Evolutionary conservation across 1,140 invertebrate species (phyloP).

Genomic region (Bombus difficillimus): DNA sequence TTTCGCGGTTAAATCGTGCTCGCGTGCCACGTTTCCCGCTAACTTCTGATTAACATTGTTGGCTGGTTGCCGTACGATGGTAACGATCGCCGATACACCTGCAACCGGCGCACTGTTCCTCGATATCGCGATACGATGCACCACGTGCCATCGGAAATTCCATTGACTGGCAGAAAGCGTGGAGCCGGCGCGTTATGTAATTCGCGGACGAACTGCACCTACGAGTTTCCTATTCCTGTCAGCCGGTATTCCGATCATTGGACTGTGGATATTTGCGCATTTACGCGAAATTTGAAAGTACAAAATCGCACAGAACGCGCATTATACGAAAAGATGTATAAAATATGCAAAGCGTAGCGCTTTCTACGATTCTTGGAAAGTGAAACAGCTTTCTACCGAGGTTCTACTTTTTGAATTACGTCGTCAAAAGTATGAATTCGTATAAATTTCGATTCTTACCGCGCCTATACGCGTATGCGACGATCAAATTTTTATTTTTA

Average conservation of each 20-base stretch:
- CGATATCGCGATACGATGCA: constrained; percentile 19
- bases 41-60: constrained; percentile 69
- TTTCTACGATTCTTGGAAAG: too few species aligned
- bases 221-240: constrained; percentile 20
- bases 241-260: background rate
- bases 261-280: too few species aligned
- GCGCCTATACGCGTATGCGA: too few species aligned
- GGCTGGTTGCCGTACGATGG: constrained; percentile 37
- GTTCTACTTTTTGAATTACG: too few species aligned
- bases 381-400: too few species aligned
- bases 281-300: too few species aligned
- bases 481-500: too few species aligned
- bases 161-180: constrained; percentile 19
- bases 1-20: constrained; percentile 14
- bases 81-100: constrained; percentile 54
- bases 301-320: too few species aligned
- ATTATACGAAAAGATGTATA: too few species aligned
- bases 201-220: constrained; percentile 29
- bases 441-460: too few species aligned
- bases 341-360: too few species aligned
- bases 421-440: too few species aligned
- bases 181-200: constrained; percentile 17
- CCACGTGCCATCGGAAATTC: constrained; percentile 43
- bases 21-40: constrained; percentile 32
- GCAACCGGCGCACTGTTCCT: background rate